These are phyloP conservation scores for Pyrgilauda ruficollis DNA, from an alignment of 2,113 vertebrate species.

Conservation along the genomic window DNA sequence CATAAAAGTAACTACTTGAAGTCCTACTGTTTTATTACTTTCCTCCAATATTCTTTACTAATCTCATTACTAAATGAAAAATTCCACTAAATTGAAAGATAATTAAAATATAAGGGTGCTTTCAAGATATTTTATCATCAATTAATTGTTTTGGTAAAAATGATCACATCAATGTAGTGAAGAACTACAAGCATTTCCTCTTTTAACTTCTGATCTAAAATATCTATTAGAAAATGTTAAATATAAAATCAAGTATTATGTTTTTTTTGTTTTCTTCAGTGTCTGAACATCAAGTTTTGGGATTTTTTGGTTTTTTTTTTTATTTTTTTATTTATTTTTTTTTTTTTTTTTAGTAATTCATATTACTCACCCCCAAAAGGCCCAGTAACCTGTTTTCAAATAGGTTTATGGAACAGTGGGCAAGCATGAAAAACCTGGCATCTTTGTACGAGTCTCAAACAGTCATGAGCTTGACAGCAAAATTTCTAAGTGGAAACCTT, in stretches of 20 bases:
- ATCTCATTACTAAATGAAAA: background rate
- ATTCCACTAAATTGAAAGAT: background rate
- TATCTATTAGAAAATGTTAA: background rate
- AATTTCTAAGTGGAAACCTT: background rate
- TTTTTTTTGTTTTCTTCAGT: background rate
- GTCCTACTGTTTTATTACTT: background rate
- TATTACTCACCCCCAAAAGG: background rate
- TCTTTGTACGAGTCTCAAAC: background rate
- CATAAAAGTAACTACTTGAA: background rate
- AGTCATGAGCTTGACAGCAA: background rate
- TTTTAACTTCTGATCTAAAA: background rate
- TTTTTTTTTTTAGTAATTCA: background rate
- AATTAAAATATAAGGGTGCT: background rate
- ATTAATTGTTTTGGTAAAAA: background rate
- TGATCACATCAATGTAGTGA: fast-evolving
- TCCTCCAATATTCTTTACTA: background rate
- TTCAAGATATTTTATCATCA: background rate
- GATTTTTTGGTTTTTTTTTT: no score
- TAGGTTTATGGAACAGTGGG: background rate
- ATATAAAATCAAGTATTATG: background rate
- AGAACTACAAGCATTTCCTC: background rate
- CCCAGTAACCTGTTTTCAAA: background rate
- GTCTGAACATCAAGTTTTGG: background rate
- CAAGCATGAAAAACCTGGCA: background rate
- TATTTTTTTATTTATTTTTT: background rate